Conservation (phyloP, 2,113 vertebrate species). For the Pedetes capensis region DNA sequence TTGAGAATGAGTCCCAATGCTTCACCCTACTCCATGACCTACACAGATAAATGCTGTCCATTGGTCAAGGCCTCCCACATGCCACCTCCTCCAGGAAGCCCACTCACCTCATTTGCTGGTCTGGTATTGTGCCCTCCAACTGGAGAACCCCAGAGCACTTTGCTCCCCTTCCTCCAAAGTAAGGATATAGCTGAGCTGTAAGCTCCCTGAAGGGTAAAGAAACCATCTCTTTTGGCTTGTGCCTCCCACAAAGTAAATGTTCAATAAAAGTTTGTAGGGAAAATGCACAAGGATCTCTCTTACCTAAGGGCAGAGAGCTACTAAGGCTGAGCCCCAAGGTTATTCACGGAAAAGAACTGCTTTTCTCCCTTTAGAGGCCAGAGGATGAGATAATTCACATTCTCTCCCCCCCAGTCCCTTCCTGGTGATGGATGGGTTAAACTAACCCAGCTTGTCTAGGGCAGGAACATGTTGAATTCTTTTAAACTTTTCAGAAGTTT, state of each 20-base stretch:
- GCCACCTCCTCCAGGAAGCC: neutral
- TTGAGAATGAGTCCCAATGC: neutral
- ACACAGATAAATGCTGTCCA: too few relatives aligned
- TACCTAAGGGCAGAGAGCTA: neutral
- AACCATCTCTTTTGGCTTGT: neutral
- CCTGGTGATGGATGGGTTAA: neutral
- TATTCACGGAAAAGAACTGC: neutral
- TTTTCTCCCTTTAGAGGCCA: neutral
- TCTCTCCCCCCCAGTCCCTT: neutral
- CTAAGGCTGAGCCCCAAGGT: too few relatives aligned
- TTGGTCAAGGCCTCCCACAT: neutral
- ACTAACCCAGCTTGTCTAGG: neutral
- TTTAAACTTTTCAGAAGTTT: neutral
- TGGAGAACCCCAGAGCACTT: neutral
- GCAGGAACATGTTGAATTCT: neutral
- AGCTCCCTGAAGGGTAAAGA: neutral
- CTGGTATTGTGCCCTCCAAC: neutral
- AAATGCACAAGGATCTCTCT: neutral
- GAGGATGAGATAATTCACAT: neutral
- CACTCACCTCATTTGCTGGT: rapidly evolving
- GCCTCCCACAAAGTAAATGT: neutral
- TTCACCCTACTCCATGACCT: neutral
- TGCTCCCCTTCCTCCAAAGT: neutral
- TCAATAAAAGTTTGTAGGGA: neutral
- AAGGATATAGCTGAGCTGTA: neutral